Evolutionary conservation across 2,797 vertebrate species (phyloP), one percentile per base, ranked within the genome.

Genomic region (Cephalopachus bancanus): DNA sequence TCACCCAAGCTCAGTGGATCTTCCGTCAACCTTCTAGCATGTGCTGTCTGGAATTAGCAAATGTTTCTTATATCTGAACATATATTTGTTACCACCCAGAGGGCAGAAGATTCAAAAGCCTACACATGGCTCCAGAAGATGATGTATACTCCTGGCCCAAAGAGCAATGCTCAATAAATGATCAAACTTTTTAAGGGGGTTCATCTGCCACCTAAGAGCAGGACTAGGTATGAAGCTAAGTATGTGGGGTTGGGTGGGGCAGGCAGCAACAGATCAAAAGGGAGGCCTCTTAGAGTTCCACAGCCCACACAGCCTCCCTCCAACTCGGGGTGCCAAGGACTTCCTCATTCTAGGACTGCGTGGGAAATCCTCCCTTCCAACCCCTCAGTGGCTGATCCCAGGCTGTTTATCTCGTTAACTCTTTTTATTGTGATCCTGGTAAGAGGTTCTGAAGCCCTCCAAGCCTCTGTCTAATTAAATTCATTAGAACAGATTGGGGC

Each of bases 391-490:
- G 33, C 75, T 88, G 93, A 88, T 81, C 80, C 16, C 37, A 62
- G 80, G 89, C 95, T 97, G 96, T 94, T 97, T 95, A 98, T 98
- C 98, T 98, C 93, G 57, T 98, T 99, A 98, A 98, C 94, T 92
- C 97, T 97, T 97, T 98, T 97, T 97, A 98, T 83, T 83, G 98
- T 91, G 98, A 98, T 98, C 98, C 94, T 30, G 87, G 90, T 98
- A 98, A 98, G 97, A 98, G 95, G 97, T 94, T 97, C 97, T 96
- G 95, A 96, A 96, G 97, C 88, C 95, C 96, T 98, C 96, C 98
- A 98, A 98, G 97, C 97, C 98, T 83, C 97, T 97, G 96, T 98
- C 91, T 95, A 83, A 98, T 98, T 98, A 98, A 98, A 98, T 98
- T 98, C 96, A 69, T 98, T 97, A 98, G 91, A 98, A 98, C 98